Evolutionary conservation across 1,140 invertebrate species (phyloP).

Genomic region (Sinella curviseta): DNA sequence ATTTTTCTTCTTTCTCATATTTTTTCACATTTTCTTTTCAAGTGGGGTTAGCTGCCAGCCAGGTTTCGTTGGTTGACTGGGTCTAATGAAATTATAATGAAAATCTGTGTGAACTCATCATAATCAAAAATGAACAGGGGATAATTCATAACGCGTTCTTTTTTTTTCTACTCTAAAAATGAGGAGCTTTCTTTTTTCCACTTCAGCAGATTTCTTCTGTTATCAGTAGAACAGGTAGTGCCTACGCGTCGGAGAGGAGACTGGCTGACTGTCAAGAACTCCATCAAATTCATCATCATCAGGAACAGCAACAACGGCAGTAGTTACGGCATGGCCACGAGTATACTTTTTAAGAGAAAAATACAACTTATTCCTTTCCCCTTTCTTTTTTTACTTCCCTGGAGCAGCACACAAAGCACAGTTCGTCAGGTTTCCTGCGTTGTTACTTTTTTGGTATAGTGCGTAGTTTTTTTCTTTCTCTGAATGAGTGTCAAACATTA

Average conservation of each 20-base stretch:
- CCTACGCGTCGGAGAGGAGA: no score
- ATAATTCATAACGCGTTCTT: not conserved
- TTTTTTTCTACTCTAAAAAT: not conserved
- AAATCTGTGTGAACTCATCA: not conserved
- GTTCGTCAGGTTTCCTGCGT: not conserved
- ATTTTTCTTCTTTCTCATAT: not conserved
- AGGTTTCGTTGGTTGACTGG: not conserved
- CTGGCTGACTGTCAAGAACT: no score
- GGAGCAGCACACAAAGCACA: not conserved
- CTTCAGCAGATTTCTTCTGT: no score
- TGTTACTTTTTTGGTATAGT: not conserved
- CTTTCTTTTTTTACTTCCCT: slow-evolving; percentile 8
- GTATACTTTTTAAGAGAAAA: not conserved
- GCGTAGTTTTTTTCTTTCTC: not conserved
- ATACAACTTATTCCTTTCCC: not conserved
- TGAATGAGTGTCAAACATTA: slow-evolving; percentile 25
- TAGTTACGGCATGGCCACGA: not conserved
- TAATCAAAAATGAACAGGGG: not conserved
- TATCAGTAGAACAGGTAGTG: no score
- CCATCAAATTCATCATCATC: not conserved
- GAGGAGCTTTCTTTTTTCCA: no score
- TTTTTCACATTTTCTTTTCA: no score
- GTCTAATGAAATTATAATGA: slow-evolving; percentile 11
- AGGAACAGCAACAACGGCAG: not conserved
- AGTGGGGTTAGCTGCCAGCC: no score